Evolutionary conservation across 2,113 vertebrate species (phyloP).

Genomic region (Laticauda laticaudata): DNA sequence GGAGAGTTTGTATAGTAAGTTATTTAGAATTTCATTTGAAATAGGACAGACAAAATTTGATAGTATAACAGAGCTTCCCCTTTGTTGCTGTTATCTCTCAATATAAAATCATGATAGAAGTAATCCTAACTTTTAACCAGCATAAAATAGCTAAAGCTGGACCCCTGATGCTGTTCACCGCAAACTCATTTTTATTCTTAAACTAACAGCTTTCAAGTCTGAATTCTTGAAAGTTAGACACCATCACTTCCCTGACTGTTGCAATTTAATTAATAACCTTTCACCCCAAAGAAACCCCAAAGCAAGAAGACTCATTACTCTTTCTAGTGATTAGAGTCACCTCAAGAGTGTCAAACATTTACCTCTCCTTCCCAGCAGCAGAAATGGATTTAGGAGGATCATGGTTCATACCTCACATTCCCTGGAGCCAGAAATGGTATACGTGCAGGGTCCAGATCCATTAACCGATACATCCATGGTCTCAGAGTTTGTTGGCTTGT

Average conservation of each 20-base stretch:
- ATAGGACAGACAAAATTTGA: not conserved
- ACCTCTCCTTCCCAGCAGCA: conserved; percentile 94
- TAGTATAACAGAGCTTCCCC: not conserved
- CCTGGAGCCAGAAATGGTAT: conserved; percentile 98
- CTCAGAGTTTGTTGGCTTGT: conserved; percentile 97
- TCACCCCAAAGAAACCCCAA: conserved; percentile 62
- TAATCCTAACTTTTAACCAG: not conserved
- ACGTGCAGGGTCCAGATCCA: conserved; percentile 95
- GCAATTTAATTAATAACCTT: conserved; percentile 65
- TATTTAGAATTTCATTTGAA: conserved; percentile 9
- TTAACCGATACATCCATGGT: conserved; percentile 98
- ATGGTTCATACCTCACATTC: conserved; percentile 99
- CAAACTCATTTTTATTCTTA: conserved; percentile 59
- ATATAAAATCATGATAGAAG: conserved; percentile 5
- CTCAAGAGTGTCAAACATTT: conserved; percentile 83
- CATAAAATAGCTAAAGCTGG: conserved; percentile 19
- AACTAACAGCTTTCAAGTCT: conserved; percentile 63
- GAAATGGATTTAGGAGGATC: conserved; percentile 94
- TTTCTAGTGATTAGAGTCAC: conserved; percentile 71
- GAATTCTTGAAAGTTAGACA: conserved; percentile 57
- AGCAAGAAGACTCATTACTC: conserved; percentile 64
- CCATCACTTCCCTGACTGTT: conserved; percentile 56
- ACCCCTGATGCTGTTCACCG: conserved; percentile 61
- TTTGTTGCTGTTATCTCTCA: not conserved
- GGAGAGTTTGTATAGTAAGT: not conserved